Conservation (phyloP, 2,797 vertebrate species). For the Sitta carolinensis region DNA sequence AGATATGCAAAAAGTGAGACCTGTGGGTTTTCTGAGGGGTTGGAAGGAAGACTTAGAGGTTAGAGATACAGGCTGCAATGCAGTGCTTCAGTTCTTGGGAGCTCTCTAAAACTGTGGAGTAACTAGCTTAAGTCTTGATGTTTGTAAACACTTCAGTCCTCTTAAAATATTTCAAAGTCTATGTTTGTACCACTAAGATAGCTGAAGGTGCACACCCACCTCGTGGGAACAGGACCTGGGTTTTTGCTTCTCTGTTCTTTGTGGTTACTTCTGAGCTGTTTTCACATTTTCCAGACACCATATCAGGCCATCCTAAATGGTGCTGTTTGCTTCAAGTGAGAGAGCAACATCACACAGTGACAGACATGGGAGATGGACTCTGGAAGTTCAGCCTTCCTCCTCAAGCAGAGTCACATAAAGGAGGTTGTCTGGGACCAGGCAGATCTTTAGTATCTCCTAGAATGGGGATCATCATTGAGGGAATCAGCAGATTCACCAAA, state of each 20-base stretch:
- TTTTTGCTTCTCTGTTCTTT: not conserved
- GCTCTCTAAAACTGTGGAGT: not conserved
- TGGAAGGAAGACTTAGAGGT: not conserved
- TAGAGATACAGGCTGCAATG: not conserved
- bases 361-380: not conserved
- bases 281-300: not conserved
- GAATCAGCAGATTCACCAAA: not conserved
- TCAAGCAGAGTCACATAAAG: not conserved
- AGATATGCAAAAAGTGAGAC: constrained; percentile 88
- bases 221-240: not conserved
- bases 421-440: not conserved
- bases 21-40: not conserved
- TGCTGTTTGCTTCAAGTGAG: not conserved
- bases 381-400: not conserved
- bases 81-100: not conserved
- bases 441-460: not conserved
- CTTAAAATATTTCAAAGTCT: not conserved
- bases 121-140: not conserved
- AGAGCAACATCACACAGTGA: too few relatives aligned
- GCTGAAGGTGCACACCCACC: not conserved
- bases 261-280: not conserved
- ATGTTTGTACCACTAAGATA: not conserved
- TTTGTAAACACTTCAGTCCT: not conserved
- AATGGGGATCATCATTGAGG: not conserved
- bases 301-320: not conserved